A percentile compares a stretch with the other conserved stretches of the same genome.
These are phyloP conservation scores for Darwinula stevensoni DNA, from an alignment of 2,888 invertebrate genomes.

Conservation along the genomic window DNA sequence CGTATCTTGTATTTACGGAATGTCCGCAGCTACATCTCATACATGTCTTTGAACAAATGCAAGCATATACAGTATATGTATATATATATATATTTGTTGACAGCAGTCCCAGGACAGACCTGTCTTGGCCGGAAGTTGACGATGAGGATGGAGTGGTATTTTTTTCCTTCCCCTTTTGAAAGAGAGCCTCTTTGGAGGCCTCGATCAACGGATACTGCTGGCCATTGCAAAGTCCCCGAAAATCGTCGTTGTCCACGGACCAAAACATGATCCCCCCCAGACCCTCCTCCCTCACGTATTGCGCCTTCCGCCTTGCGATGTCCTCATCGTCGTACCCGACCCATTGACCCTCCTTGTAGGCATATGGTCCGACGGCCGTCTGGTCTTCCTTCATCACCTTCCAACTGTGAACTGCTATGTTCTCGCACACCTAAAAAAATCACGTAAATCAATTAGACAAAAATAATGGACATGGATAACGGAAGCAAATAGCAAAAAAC, in stretches of 20 bases:
- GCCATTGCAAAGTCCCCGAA: conserved; percentile 48
- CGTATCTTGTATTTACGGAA: too few relatives aligned
- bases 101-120: too few relatives aligned
- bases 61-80: too few relatives aligned
- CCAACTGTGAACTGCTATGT: conserved; percentile 44
- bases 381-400: conserved; percentile 48
- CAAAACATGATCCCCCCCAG: conserved; percentile 77
- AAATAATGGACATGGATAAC: too few relatives aligned
- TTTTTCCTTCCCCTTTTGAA: too few relatives aligned
- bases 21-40: too few relatives aligned
- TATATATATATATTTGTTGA: too few relatives aligned
- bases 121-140: too few relatives aligned
- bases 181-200: conserved; percentile 41
- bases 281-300: conserved; percentile 46
- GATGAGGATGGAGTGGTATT: too few relatives aligned
- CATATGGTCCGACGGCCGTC: conserved; percentile 63
- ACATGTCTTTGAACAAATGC: too few relatives aligned
- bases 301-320: conserved; percentile 39
- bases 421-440: conserved; percentile 62
- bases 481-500: too few relatives aligned
- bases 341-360: conserved; percentile 63
- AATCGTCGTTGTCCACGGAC: conserved; percentile 83
- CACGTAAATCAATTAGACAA: too few relatives aligned
- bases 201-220: conserved; percentile 70
- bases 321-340: conserved; percentile 70